Base-by-base conservation (phyloP, 1,140 invertebrate species). In the Drosophila cardini region DNA sequence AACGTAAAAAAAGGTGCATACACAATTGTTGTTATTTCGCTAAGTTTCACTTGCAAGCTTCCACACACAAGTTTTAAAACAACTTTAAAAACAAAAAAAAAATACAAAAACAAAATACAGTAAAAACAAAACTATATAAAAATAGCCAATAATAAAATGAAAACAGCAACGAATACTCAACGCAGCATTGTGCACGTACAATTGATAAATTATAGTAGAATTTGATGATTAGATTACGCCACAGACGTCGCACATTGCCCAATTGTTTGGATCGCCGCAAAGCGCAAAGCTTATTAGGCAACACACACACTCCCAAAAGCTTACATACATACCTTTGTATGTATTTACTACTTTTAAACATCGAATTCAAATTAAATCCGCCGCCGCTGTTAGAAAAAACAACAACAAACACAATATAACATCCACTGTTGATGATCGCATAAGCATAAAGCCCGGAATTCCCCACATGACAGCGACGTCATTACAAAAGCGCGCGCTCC, bases 361-460 rank as follows among this genome's bases (percentile, higher is more conserved):
- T n/a, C 40, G 56, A 69, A 61, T 63, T 63, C 30, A 75, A 87
- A 69, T 76, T 87, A 79, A 87, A 76, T 76, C 72, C 83, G 79
- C 80, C 80, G 80, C 80, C 63, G 63, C 76, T 50, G 67, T 21
- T 38, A 45, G 53, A 64, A 76, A 76, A 55, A 72, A 79, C 76
- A 83, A 83, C 67, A 81, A 75, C 69, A 78, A 69, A 42, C 57
- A 21, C 21, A 26, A 26, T 18, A 16, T 42, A 21, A 11, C 9
- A n/a, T 7, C 60, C 32, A 11, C 55, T 40, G 36, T 58, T 78
- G 78, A 87, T 89, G 84, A 89, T 87, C 84, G 80, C 80, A 87
- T 89, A 83, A 83, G 84, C 84, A 89, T 90, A 89, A 89, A 90
- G 85, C 77, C 77, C 74, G 80, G 84, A 90, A 89, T 84, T 90